Percentiles rank a stretch among this genome's conserved stretches.
phyloP scores from a whole-genome alignment of 2,888 invertebrate species.

The Nomada goodeniana region DNA sequence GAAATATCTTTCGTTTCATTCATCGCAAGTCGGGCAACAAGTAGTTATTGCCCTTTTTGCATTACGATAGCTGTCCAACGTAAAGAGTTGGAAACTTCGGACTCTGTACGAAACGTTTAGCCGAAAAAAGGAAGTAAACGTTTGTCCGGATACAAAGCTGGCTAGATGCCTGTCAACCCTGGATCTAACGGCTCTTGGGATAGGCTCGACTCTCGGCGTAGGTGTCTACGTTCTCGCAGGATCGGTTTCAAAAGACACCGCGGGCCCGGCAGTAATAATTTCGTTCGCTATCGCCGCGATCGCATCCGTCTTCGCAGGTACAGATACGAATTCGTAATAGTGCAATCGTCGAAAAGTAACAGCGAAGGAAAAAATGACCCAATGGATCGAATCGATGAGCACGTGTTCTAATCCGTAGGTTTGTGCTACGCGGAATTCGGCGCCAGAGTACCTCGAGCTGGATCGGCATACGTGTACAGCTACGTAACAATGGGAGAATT shows the following conservation, averaged over 20 bases:
- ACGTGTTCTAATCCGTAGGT: constrained; percentile 85
- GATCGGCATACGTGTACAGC: constrained; percentile 97
- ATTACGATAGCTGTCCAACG: constrained; percentile 62
- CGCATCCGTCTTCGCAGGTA: constrained; percentile 96
- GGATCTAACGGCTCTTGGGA: constrained; percentile 93
- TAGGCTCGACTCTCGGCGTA: constrained; percentile 94
- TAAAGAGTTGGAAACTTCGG: constrained; percentile 63
- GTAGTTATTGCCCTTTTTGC: neutral
- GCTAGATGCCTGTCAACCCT: constrained; percentile 91
- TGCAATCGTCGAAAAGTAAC: no score
- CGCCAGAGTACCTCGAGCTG: constrained; percentile 94
- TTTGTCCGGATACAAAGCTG: constrained; percentile 78
- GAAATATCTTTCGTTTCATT: neutral
- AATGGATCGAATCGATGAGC: neutral
- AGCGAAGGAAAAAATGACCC: no score
- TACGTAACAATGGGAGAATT: constrained; percentile 97
- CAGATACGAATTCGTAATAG: neutral
- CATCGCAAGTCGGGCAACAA: neutral
- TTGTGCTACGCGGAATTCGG: constrained; percentile 97
- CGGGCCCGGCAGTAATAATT: constrained; percentile 94
- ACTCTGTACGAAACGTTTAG: constrained; percentile 69
- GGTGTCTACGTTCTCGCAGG: constrained; percentile 96
- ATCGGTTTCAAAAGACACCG: constrained; percentile 91
- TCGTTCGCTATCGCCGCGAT: constrained; percentile 96
- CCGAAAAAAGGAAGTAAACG: constrained; percentile 74